Percentiles rank a stretch among this genome's conserved stretches.
Evolutionary conservation across 2,888 invertebrate species (phyloP).

Genomic region (Mimas tiliae): DNA sequence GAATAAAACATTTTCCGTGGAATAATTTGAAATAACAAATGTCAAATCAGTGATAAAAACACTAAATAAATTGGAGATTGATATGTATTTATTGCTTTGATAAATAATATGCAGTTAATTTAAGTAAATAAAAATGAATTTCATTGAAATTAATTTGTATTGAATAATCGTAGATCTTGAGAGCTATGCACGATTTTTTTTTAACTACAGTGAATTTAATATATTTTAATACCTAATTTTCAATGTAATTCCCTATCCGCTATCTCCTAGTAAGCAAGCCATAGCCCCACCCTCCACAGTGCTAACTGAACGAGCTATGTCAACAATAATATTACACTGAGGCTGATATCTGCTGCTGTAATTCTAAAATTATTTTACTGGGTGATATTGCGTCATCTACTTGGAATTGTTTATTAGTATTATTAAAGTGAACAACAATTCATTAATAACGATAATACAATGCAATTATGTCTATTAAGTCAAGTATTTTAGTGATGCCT

Average conservation of each 20-base stretch:
- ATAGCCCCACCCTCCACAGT: neutral
- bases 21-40: too few relatives aligned
- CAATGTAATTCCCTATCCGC: neutral
- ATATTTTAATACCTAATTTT: neutral
- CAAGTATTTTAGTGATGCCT: neutral
- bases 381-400: constrained; percentile 21
- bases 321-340: constrained; percentile 30
- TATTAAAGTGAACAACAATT: neutral
- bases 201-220: too few relatives aligned
- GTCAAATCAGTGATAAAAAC: too few relatives aligned
- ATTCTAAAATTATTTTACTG: constrained; percentile 27
- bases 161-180: too few relatives aligned
- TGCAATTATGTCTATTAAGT: neutral
- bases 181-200: too few relatives aligned
- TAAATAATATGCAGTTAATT: too few relatives aligned
- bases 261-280: neutral
- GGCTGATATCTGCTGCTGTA: constrained; percentile 19
- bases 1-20: too few relatives aligned
- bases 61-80: too few relatives aligned
- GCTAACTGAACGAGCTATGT: constrained; percentile 22
- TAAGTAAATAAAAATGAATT: too few relatives aligned
- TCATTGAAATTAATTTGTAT: too few relatives aligned
- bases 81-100: too few relatives aligned
- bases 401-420: neutral
- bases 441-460: neutral